Percentiles rank a stretch among this genome's conserved stretches.
Evolutionary conservation across 2,888 invertebrate genomes (phyloP).

Genomic region (Cataglyphis altisquamis): DNA sequence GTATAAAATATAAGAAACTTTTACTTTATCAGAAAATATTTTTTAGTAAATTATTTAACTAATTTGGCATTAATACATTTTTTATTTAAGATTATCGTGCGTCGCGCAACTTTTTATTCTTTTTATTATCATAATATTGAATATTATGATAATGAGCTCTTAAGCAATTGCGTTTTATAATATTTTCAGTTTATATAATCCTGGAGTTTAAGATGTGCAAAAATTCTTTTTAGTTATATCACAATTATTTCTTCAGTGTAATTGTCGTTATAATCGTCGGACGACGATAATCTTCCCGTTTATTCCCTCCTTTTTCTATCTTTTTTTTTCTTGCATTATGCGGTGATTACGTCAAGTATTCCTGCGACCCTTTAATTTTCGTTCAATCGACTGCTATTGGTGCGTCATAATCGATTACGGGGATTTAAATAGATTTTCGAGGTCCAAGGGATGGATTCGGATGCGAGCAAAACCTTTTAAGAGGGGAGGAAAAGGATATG

Average conservation of each 20-base stretch:
- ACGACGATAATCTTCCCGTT: background rate
- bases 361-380: conserved; percentile 32
- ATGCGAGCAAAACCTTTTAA: conserved; percentile 49
- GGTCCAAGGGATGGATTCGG: conserved; percentile 60
- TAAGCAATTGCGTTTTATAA: background rate
- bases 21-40: background rate
- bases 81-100: background rate
- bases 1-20: background rate
- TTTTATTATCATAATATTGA: background rate
- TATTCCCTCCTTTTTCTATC: conserved; percentile 17
- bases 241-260: background rate
- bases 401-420: conserved; percentile 76
- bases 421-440: conserved; percentile 74
- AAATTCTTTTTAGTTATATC: background rate
- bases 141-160: background rate
- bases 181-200: background rate
- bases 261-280: background rate
- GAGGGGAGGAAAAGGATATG: conserved; percentile 34
- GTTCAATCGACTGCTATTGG: conserved; percentile 65
- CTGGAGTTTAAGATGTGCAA: background rate
- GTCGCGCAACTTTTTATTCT: background rate
- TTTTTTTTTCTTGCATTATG: background rate
- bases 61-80: background rate
- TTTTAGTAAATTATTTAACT: background rate
- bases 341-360: conserved; percentile 47